These are phyloP conservation scores for Nannoperca obscura DNA, from an alignment of 2,797 vertebrate species.

Conservation along the genomic window DNA sequence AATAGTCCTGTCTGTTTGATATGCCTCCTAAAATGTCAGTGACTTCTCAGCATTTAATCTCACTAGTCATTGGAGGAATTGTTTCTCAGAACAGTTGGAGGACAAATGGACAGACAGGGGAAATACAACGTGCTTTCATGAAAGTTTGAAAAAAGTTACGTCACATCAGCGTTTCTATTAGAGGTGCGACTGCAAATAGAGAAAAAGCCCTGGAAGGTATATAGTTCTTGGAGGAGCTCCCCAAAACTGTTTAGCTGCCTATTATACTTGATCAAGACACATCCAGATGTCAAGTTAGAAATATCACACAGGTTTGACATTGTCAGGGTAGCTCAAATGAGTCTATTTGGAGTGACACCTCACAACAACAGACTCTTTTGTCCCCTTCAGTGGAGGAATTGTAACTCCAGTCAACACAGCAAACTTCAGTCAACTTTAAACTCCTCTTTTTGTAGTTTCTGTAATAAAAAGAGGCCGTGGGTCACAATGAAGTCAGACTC, in stretches of 20 bases:
- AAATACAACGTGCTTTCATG: too few relatives aligned
- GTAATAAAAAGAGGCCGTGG: conserved; percentile 7
- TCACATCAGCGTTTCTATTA: too few relatives aligned
- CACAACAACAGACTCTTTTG: not conserved
- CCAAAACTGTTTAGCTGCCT: too few relatives aligned
- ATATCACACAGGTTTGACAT: not conserved
- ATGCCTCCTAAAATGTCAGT: not conserved
- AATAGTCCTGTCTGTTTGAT: not conserved
- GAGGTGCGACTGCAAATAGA: too few relatives aligned
- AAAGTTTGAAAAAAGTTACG: too few relatives aligned
- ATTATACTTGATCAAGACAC: not conserved
- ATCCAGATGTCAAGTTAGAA: not conserved
- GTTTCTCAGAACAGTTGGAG: too few relatives aligned
- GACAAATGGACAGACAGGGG: too few relatives aligned
- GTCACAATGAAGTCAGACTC: conserved; percentile 39
- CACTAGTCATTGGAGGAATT: too few relatives aligned
- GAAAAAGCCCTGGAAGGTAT: too few relatives aligned
- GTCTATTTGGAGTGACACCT: not conserved
- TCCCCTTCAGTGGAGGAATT: not conserved
- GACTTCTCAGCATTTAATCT: not conserved
- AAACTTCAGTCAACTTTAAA: conserved; percentile 25
- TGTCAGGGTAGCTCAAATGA: not conserved
- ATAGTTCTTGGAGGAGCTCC: too few relatives aligned
- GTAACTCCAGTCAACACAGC: not conserved
- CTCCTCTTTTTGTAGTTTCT: not conserved